Conservation (phyloP, 2,888 invertebrate species). For the Xanthorhoe designata region DNA sequence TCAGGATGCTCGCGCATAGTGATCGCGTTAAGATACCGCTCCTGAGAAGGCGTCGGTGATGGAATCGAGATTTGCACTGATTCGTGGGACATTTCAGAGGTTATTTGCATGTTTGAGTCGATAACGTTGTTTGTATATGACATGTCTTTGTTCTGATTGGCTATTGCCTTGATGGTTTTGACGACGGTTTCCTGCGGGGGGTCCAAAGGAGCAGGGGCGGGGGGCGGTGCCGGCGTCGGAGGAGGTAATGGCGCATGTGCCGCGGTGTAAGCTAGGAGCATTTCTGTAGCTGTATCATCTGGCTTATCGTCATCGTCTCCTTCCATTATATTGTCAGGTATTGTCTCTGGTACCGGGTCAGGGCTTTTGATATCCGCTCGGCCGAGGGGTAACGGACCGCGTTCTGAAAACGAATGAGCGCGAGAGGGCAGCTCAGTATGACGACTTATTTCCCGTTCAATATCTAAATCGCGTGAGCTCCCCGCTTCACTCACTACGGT, state of each 20-base stretch:
- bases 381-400: constrained; percentile 73
- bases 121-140: constrained; percentile 62
- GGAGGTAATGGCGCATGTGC: constrained; percentile 54
- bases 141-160: constrained; percentile 84
- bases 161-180: constrained; percentile 83
- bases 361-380: constrained; percentile 82
- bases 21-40: constrained; percentile 87
- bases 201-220: constrained; percentile 30
- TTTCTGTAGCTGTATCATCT: constrained; percentile 64
- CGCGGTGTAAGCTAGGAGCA: constrained; percentile 63
- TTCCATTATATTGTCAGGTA: constrained; percentile 81
- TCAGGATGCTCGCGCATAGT: constrained; percentile 85
- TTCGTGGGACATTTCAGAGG: constrained; percentile 85
- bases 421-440: constrained; percentile 75
- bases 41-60: constrained; percentile 88
- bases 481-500: constrained; percentile 64
- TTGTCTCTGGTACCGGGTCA: constrained; percentile 81
- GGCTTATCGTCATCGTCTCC: constrained; percentile 80
- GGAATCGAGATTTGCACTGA: constrained; percentile 89
- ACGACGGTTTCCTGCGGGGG: constrained; percentile 66
- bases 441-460: constrained; percentile 80
- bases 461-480: constrained; percentile 67
- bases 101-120: constrained; percentile 84
- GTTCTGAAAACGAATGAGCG: constrained; percentile 68
- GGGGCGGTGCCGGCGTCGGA: constrained; percentile 47